These are phyloP conservation scores for Eulithis prunata DNA, from an alignment of 2,888 invertebrate species.

Conservation along the genomic window DNA sequence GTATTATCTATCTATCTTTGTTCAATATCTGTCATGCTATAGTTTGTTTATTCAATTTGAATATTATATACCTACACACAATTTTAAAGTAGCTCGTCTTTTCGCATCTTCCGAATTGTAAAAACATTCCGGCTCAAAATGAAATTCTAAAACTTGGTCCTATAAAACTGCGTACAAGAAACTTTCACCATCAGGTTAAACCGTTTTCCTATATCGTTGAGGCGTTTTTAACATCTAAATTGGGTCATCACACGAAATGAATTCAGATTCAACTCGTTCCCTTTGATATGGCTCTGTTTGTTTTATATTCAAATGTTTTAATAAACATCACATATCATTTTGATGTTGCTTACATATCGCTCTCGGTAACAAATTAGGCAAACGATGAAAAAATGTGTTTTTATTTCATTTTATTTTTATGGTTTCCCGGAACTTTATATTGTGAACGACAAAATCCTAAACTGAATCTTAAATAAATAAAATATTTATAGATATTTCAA, in stretches of 20 bases:
- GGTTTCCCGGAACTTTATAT: too few relatives aligned
- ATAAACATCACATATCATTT: not conserved
- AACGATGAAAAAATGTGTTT: too few relatives aligned
- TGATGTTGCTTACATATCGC: too few relatives aligned
- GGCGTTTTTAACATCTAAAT: constrained; percentile 28
- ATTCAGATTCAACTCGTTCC: constrained; percentile 10
- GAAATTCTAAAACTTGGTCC: constrained; percentile 28
- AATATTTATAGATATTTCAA: too few relatives aligned
- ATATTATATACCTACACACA: too few relatives aligned
- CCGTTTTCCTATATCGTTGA: constrained; percentile 23
- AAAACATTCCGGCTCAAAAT: constrained; percentile 10
- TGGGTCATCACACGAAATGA: constrained; percentile 19
- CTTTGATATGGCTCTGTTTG: constrained; percentile 1
- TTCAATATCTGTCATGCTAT: too few relatives aligned
- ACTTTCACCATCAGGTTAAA: constrained; percentile 22
- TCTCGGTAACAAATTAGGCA: too few relatives aligned
- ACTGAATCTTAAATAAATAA: too few relatives aligned
- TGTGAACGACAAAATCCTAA: too few relatives aligned
- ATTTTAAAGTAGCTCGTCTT: not conserved
- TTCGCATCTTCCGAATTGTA: not conserved
- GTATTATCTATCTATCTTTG: too few relatives aligned
- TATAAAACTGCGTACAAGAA: constrained; percentile 15
- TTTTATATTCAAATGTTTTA: not conserved
- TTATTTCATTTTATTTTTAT: too few relatives aligned
- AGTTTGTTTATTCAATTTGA: not conserved